Evolutionary conservation across 2,113 vertebrate species (phyloP).

Genomic region (Takifugu flavidus): DNA sequence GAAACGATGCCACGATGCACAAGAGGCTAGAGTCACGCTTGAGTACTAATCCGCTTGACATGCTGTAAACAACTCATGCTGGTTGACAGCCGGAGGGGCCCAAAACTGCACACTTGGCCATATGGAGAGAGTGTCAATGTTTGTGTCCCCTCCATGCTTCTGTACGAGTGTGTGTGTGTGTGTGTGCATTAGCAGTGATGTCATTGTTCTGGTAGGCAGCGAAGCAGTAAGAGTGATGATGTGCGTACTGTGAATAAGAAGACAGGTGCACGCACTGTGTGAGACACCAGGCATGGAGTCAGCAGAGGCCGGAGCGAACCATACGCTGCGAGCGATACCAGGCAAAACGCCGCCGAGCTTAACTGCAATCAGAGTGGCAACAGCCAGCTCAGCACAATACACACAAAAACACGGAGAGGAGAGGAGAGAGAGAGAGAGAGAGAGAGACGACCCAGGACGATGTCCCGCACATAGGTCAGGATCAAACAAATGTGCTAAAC

Average conservation of each 20-base stretch:
- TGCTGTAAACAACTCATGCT: slow-evolving; percentile 47
- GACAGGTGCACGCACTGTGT: slow-evolving; percentile 59
- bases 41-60: slow-evolving; percentile 34
- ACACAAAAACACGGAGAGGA: slow-evolving; percentile 20
- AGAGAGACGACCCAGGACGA: slow-evolving; percentile 20
- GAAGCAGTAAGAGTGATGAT: slow-evolving; percentile 17
- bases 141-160: slow-evolving; percentile 37
- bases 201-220: slow-evolving; percentile 36
- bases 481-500: slow-evolving; percentile 15
- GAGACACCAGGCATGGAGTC: slow-evolving; percentile 48
- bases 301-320: slow-evolving; percentile 42
- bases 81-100: slow-evolving; percentile 36
- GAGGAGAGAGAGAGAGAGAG: slow-evolving; percentile 10
- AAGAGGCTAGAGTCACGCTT: slow-evolving; percentile 20
- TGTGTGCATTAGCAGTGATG: slow-evolving; percentile 37
- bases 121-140: slow-evolving; percentile 38
- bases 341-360: slow-evolving; percentile 39
- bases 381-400: slow-evolving; percentile 63
- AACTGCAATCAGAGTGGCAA: slow-evolving; percentile 42
- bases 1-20: slow-evolving; percentile 7
- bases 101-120: slow-evolving; percentile 29
- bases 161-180: slow-evolving; percentile 34
- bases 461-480: not conserved
- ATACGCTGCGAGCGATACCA: slow-evolving; percentile 37
- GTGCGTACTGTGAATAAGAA: slow-evolving; percentile 32